Evolutionary conservation across 2,113 vertebrate genomes (phyloP).

Genomic region (Acrocephalus kingi): DNA sequence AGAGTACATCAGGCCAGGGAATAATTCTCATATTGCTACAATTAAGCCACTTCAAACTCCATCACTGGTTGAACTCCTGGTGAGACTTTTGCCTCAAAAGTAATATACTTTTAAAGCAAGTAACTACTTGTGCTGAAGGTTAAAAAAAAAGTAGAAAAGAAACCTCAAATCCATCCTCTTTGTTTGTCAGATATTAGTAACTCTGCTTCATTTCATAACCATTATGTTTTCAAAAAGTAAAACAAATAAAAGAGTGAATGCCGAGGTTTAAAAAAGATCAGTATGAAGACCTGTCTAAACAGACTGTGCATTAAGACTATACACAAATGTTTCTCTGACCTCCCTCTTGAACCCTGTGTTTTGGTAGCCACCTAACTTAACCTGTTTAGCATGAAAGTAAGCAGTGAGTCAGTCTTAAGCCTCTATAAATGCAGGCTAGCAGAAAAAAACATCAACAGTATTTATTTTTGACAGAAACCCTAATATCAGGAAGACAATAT

Average conservation of each 20-base stretch:
- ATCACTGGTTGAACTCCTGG: not conserved
- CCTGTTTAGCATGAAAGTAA: not conserved
- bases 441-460: not conserved
- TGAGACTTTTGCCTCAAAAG: not conserved
- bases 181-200: not conserved
- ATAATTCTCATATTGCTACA: not conserved
- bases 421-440: not conserved
- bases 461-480: not conserved
- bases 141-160: not conserved
- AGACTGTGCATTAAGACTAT: not conserved
- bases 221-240: not conserved
- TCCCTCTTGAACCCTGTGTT: not conserved
- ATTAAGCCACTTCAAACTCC: not conserved
- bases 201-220: not conserved
- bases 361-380: not conserved
- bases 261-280: not conserved
- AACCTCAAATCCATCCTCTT: not conserved
- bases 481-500: not conserved
- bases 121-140: not conserved
- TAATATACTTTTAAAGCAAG: slow-evolving; percentile 1
- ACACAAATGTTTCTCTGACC: not conserved
- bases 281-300: not conserved
- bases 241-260: not conserved
- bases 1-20: not conserved
- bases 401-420: not conserved